Evolutionary conservation across 2,888 invertebrate genomes (phyloP).

Genomic region (Horisme vitalbata): DNA sequence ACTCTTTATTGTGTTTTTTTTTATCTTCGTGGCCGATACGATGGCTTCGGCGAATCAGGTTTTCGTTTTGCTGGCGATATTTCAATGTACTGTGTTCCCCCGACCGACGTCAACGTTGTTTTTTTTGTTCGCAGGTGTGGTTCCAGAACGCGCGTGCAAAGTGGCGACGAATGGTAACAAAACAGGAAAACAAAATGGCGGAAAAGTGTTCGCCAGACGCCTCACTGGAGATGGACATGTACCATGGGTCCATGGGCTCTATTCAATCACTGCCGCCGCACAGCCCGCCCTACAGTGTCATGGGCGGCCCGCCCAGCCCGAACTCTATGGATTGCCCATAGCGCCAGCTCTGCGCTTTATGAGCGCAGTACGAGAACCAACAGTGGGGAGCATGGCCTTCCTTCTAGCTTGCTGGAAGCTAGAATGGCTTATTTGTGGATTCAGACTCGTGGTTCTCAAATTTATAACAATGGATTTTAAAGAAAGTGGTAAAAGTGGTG

Average conservation of each 20-base stretch:
- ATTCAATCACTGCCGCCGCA: slow-evolving; percentile 86
- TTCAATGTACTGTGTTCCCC: slow-evolving; percentile 42
- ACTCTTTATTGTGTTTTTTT: slow-evolving; percentile 25
- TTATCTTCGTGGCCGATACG: slow-evolving; percentile 46
- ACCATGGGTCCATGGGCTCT: slow-evolving; percentile 85
- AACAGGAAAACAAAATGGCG: slow-evolving; percentile 88
- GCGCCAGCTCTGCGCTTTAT: slow-evolving; percentile 75
- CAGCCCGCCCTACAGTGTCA: slow-evolving; percentile 88
- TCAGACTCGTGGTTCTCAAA: slow-evolving; percentile 13
- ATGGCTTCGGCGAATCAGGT: slow-evolving; percentile 49
- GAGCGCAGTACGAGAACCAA: slow-evolving; percentile 47
- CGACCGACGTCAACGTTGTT: slow-evolving; percentile 45
- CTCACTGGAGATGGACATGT: slow-evolving; percentile 85
- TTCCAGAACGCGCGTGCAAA: slow-evolving; percentile 97
- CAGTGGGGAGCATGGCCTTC: slow-evolving; percentile 19
- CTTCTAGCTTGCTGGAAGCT: slow-evolving; percentile 13
- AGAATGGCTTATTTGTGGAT: background rate
- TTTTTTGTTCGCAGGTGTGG: slow-evolving; percentile 91
- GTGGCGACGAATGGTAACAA: slow-evolving; percentile 94
- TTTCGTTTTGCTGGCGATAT: slow-evolving; percentile 53
- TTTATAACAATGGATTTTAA: slow-evolving; percentile 10
- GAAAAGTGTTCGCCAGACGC: slow-evolving; percentile 87
- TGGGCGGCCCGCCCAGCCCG: slow-evolving; percentile 86
- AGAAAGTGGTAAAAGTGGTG: slow-evolving; percentile 24
- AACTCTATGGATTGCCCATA: slow-evolving; percentile 89